Percentiles rank a stretch among this genome's conserved stretches.
phyloP scores from a whole-genome alignment of 1,140 invertebrate genomes.

The Drosophila sp. region DNA sequence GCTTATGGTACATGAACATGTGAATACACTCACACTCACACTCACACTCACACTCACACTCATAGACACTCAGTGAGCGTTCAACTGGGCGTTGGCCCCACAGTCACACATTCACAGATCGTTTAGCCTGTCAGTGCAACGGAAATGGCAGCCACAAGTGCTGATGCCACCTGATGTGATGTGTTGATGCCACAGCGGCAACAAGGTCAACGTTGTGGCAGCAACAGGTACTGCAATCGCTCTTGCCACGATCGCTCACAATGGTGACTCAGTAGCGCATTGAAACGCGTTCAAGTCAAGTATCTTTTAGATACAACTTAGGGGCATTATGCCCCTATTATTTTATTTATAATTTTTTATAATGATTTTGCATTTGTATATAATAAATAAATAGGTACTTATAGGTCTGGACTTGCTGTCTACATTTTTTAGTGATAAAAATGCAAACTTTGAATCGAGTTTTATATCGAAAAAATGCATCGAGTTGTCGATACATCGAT shows the following conservation, averaged over 20 bases:
- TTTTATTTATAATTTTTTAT: no score
- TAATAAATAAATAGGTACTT: no score
- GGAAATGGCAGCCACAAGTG: conserved; percentile 46
- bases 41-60: background rate
- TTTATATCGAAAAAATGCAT: no score
- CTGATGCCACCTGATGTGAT: conserved; percentile 27
- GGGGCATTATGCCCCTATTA: no score
- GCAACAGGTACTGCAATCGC: conserved; percentile 10
- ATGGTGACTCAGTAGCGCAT: conserved; percentile 7
- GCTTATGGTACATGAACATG: conserved; percentile 30
- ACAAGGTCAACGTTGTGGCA: background rate
- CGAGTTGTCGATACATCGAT: no score
- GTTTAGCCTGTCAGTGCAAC: conserved; percentile 40
- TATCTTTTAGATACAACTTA: no score
- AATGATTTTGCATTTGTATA: no score
- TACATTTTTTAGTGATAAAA: no score
- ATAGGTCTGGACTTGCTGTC: no score
- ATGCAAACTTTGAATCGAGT: no score
- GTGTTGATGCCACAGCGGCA: conserved; percentile 14
- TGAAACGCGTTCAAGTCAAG: conserved; percentile 8
- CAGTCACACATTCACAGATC: conserved; percentile 29
- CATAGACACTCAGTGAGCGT: background rate
- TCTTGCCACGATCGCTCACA: conserved; percentile 1
- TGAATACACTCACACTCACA: conserved; percentile 11
- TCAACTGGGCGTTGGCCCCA: conserved; percentile 22